These are phyloP conservation scores for Eulimnadia texana DNA, from an alignment of 1,140 invertebrate species.

Conservation along the genomic window DNA sequence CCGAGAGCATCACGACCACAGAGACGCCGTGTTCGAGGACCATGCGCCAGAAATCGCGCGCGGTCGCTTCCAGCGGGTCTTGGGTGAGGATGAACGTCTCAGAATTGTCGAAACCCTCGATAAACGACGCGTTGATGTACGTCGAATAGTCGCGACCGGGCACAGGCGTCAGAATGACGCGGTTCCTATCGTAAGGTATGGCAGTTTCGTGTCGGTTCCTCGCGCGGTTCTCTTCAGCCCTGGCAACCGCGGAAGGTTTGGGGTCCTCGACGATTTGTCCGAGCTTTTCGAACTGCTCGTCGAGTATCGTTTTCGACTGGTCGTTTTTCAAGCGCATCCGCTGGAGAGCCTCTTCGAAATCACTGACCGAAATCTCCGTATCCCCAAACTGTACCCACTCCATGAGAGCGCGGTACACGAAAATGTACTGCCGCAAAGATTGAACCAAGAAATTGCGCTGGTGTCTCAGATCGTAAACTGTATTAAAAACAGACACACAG, in stretches of 20 bases:
- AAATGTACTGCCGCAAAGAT: slow-evolving; percentile 92
- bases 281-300: slow-evolving; percentile 75
- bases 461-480: slow-evolving; percentile 70
- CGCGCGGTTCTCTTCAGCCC: slow-evolving; percentile 64
- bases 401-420: slow-evolving; percentile 85
- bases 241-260: slow-evolving; percentile 63
- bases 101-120: slow-evolving; percentile 69
- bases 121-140: slow-evolving; percentile 91
- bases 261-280: slow-evolving; percentile 60
- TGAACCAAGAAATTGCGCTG: slow-evolving; percentile 88
- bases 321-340: slow-evolving; percentile 44
- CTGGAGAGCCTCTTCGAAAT: slow-evolving; percentile 19
- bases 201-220: slow-evolving; percentile 77
- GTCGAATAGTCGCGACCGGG: slow-evolving; percentile 74
- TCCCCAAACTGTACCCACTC: slow-evolving; percentile 87
- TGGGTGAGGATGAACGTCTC: slow-evolving; percentile 91
- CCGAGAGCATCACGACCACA: slow-evolving; percentile 88
- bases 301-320: slow-evolving; percentile 48
- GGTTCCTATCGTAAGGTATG: slow-evolving; percentile 80
- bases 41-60: slow-evolving; percentile 93
- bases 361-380: slow-evolving; percentile 45
- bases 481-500: slow-evolving; percentile 75
- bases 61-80: slow-evolving; percentile 77
- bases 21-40: slow-evolving; percentile 80
- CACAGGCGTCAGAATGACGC: slow-evolving; percentile 69